These are phyloP conservation scores for Embiotoca jacksoni DNA, from an alignment of 2,113 vertebrate species.

Conservation along the genomic window DNA sequence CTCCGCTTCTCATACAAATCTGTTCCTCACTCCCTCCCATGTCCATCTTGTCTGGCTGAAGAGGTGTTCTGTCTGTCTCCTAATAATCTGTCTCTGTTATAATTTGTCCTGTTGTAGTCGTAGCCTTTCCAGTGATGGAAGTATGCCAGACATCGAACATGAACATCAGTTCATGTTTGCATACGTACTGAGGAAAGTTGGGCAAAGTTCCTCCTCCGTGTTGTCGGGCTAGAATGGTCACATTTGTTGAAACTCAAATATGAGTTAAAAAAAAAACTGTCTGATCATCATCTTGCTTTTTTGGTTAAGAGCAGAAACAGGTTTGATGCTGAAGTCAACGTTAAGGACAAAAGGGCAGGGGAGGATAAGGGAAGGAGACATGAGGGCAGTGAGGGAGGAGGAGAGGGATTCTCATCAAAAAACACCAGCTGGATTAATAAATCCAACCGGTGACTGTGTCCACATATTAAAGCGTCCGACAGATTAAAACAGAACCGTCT, in stretches of 20 bases:
- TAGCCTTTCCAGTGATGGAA: constrained; percentile 1
- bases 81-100: constrained; percentile 73
- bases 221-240: neutral
- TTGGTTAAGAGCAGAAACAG: constrained; percentile 12
- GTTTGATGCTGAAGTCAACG: constrained; percentile 32
- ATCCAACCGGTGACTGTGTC: constrained; percentile 71
- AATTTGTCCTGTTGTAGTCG: constrained; percentile 42
- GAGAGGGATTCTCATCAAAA: constrained; percentile 66
- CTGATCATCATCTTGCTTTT: neutral
- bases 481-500: constrained; percentile 76
- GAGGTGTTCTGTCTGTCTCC: constrained; percentile 66
- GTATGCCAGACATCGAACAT: constrained; percentile 12
- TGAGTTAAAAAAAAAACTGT: neutral
- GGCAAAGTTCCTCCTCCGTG: constrained; percentile 14
- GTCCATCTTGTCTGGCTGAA: constrained; percentile 71
- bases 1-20: constrained; percentile 69
- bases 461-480: constrained; percentile 72
- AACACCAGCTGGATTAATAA: constrained; percentile 83
- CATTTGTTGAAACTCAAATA: neutral
- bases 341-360: constrained; percentile 14
- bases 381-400: constrained; percentile 40
- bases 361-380: constrained; percentile 5
- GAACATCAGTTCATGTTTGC: constrained; percentile 36
- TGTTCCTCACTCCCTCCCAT: constrained; percentile 60
- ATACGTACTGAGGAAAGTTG: constrained; percentile 28